Percentiles rank a stretch among this genome's conserved stretches.
phyloP scores from a whole-genome alignment of 2,113 vertebrate genomes.

The Corynorhinus townsendii region DNA sequence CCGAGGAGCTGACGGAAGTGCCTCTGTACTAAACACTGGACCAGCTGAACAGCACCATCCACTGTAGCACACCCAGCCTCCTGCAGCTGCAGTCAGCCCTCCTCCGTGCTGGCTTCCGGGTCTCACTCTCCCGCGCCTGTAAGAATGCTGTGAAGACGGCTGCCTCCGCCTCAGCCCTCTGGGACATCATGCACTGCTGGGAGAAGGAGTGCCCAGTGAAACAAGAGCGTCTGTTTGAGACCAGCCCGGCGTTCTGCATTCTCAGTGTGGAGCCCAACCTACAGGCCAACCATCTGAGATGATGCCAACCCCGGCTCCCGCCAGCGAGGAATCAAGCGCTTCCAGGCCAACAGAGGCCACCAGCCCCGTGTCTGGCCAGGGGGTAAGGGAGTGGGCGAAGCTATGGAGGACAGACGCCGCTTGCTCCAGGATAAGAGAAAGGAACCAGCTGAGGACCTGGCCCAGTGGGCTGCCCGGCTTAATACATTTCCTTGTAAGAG shows the following conservation, averaged over 20 bases:
- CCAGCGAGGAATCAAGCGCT: constrained; percentile 87
- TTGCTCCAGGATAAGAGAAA: constrained; percentile 89
- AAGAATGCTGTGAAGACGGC: constrained; percentile 84
- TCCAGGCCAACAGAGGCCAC: constrained; percentile 94
- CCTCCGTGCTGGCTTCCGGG: constrained; percentile 89
- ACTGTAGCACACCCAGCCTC: constrained; percentile 86
- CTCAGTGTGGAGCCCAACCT: constrained; percentile 86
- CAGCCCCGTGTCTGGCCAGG: constrained; percentile 86
- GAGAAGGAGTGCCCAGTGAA: constrained; percentile 89
- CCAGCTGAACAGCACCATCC: constrained; percentile 86
- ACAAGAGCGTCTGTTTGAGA: constrained; percentile 85
- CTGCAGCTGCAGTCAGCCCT: constrained; percentile 91
- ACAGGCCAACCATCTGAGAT: constrained; percentile 86
- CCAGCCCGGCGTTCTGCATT: constrained; percentile 87
- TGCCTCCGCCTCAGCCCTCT: constrained; percentile 80
- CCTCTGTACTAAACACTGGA: constrained; percentile 89
- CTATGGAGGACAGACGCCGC: constrained; percentile 82
- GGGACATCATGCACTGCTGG: constrained; percentile 96
- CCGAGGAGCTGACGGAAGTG: constrained; percentile 87
- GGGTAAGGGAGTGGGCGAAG: not conserved
- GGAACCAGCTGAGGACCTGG: constrained; percentile 70
- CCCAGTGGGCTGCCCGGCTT: constrained; percentile 69
- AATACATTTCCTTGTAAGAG: constrained; percentile 88
- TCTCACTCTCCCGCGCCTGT: constrained; percentile 92
- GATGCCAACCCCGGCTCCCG: constrained; percentile 94